Percentiles rank a stretch among this genome's conserved stretches.
These are phyloP conservation scores for Iphiclides podalirius DNA, from an alignment of 2,888 invertebrate genomes.

Conservation along the genomic window DNA sequence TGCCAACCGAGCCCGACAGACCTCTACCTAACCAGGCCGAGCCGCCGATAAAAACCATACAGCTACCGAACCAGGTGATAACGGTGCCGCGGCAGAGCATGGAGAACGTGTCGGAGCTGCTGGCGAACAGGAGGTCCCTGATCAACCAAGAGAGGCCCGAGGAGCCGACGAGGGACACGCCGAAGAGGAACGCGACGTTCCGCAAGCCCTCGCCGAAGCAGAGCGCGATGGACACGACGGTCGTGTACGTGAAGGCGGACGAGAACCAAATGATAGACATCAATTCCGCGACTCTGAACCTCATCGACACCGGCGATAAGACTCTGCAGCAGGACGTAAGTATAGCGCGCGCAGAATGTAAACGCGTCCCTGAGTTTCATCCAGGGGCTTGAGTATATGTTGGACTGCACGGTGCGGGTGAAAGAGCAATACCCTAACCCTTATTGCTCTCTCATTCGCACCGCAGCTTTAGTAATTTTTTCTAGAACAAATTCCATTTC, in stretches of 20 bases:
- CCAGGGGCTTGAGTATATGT: no score
- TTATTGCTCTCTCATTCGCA: no score
- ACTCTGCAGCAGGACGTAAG: conserved; percentile 51
- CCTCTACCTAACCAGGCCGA: conserved; percentile 47
- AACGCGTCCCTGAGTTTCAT: no score
- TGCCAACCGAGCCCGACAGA: conserved; percentile 59
- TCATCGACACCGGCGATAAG: conserved; percentile 55
- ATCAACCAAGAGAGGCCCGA: conserved; percentile 53
- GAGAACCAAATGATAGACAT: conserved; percentile 67
- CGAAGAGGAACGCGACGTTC: conserved; percentile 65
- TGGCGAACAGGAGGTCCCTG: conserved; percentile 56
- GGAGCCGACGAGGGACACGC: conserved; percentile 53
- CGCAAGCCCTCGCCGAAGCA: conserved; percentile 57
- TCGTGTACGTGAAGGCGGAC: conserved; percentile 57
- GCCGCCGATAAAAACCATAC: conserved; percentile 59
- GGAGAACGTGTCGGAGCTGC: conserved; percentile 66
- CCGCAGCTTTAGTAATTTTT: no score
- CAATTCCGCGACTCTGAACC: conserved; percentile 67
- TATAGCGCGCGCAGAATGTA: no score
- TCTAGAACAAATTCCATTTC: no score
- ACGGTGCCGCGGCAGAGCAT: conserved; percentile 64
- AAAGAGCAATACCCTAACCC: no score
- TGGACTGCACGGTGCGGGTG: no score
- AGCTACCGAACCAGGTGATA: conserved; percentile 68
- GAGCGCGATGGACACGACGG: conserved; percentile 55